Conservation (phyloP, 1,140 invertebrate genomes). For the Druon quercuslanigerum region DNA sequence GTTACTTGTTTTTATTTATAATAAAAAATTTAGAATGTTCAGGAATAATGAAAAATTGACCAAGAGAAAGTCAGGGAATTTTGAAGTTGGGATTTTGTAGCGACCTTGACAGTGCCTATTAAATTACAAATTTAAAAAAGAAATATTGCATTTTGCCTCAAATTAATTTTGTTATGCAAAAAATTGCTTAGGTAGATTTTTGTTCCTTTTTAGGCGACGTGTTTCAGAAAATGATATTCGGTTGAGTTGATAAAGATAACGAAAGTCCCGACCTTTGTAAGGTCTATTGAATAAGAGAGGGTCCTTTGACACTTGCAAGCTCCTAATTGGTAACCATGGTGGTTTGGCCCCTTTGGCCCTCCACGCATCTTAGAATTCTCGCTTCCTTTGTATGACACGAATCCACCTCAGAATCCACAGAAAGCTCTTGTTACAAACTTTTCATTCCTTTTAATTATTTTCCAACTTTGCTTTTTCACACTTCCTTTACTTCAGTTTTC, state of each 20-base stretch:
- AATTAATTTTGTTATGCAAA: too few species aligned
- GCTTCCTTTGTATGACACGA: constrained; percentile 14
- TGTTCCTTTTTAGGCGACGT: too few species aligned
- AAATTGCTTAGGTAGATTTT: too few species aligned
- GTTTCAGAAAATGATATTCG: too few species aligned
- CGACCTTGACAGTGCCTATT: too few species aligned
- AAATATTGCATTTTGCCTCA: too few species aligned
- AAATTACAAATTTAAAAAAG: too few species aligned
- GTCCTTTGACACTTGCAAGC: constrained; percentile 29
- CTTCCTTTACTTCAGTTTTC: neutral
- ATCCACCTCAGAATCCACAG: neutral
- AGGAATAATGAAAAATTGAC: too few species aligned
- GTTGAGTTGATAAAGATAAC: neutral
- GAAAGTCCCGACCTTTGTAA: constrained; percentile 9
- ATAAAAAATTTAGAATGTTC: too few species aligned
- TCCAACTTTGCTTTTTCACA: neutral
- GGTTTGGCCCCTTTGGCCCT: constrained; percentile 29
- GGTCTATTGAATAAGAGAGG: constrained; percentile 12
- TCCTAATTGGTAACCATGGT: constrained; percentile 24
- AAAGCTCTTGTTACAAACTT: constrained; percentile 14
- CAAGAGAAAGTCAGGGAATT: too few species aligned
- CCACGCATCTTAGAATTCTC: constrained; percentile 17
- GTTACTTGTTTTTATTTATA: too few species aligned
- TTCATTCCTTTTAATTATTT: constrained; percentile 5
- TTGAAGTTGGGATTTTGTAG: too few species aligned